These are phyloP conservation scores for Sphenodon punctatus DNA, from an alignment of 2,797 vertebrate species.

Conservation along the genomic window DNA sequence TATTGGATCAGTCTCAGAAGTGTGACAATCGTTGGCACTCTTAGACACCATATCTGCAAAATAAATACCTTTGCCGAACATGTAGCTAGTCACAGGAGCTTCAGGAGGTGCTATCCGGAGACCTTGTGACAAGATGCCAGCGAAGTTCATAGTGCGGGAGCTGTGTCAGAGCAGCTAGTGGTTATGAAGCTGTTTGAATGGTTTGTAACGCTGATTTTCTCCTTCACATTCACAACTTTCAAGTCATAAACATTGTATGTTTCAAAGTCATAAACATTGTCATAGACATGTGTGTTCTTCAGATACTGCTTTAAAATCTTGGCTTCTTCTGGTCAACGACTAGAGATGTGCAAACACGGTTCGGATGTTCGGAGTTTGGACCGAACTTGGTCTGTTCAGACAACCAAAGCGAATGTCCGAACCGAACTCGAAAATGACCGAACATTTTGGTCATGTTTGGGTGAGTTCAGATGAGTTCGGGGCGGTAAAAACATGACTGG, in stretches of 20 bases:
- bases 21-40: constrained; percentile 99
- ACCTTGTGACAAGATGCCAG: constrained; percentile 96
- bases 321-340: constrained; percentile 93
- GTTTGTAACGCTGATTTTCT: constrained; percentile 89
- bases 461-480: too few species aligned
- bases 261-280: too few species aligned
- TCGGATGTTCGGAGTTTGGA: too few species aligned
- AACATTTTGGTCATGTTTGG: too few species aligned
- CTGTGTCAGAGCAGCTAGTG: constrained; percentile 96
- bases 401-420: too few species aligned
- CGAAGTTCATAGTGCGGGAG: constrained; percentile 95
- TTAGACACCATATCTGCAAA: constrained; percentile 99
- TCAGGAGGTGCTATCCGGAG: constrained; percentile 97
- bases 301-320: constrained; percentile 91
- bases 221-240: constrained; percentile 90
- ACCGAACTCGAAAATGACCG: too few species aligned
- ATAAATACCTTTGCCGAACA: constrained; percentile 99
- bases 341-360: too few species aligned
- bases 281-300: constrained; percentile 95
- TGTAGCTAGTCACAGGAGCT: constrained; percentile 98
- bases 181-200: constrained; percentile 93
- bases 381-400: too few species aligned
- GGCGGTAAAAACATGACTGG: too few species aligned
- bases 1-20: constrained; percentile 90
- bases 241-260: constrained; percentile 96